Conservation (phyloP, 2,797 vertebrate species). For the Gymnothorax javanicus region DNA sequence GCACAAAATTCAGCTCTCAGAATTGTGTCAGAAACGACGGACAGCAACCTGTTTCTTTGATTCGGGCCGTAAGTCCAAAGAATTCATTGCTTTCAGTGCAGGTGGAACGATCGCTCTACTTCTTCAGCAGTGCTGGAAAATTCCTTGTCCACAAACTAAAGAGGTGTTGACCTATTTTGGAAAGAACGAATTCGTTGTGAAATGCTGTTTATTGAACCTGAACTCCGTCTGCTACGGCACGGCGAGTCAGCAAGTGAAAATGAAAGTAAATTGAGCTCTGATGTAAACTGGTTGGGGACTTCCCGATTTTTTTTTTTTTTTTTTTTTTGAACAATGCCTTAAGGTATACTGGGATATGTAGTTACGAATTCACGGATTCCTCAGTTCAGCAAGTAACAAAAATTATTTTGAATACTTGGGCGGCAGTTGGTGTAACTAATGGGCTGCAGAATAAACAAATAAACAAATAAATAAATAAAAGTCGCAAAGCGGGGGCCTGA, state of each 20-base stretch:
- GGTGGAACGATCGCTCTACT: background rate
- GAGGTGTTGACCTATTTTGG: background rate
- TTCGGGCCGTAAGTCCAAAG: slow-evolving; percentile 60
- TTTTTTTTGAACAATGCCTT: background rate
- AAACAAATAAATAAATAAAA: too few relatives aligned
- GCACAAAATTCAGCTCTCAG: background rate
- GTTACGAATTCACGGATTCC: slow-evolving; percentile 42
- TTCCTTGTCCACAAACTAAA: background rate
- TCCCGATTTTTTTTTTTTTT: slow-evolving; percentile 56
- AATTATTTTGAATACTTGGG: background rate
- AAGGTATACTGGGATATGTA: slow-evolving; percentile 58
- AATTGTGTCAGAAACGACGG: background rate
- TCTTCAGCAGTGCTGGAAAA: background rate
- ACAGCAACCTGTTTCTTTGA: slow-evolving; percentile 71
- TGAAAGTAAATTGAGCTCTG: slow-evolving; percentile 62
- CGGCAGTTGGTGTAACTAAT: background rate
- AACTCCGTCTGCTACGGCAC: slow-evolving; percentile 43
- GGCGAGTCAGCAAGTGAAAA: slow-evolving; percentile 73
- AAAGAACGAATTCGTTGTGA: background rate
- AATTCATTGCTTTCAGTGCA: slow-evolving; percentile 61
- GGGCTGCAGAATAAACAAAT: too few relatives aligned
- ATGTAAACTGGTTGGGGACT: slow-evolving; percentile 28
- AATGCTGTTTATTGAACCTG: background rate
- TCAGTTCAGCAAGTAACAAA: background rate
- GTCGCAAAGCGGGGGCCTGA: too few relatives aligned